Base-by-base conservation (phyloP, 2,113 vertebrate genomes). In the Ahaetulla prasina region DNA sequence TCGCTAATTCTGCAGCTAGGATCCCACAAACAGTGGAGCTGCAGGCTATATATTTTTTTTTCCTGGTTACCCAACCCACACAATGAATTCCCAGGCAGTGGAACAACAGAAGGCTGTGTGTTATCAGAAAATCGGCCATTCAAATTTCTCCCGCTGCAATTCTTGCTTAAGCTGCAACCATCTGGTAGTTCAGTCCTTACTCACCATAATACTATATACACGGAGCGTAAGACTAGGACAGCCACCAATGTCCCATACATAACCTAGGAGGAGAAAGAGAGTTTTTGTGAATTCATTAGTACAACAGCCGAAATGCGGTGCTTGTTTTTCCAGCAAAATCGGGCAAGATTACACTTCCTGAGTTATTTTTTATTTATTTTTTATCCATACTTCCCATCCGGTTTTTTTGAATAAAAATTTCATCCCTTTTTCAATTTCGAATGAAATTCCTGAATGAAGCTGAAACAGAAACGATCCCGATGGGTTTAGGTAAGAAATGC, bases 151-250 rank as follows among this genome's bases (percentile, higher is more conserved):
- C 43, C 35, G 16, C 54, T 50, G 30, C 12, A 8, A 35, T 3
- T 18, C 10, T 25, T 14, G 35, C 43, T 0, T 0, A 68, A 55
- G 89, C 43, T 35, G 50, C 3, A 94, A 93, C 22, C 45, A 8
- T 2, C 20, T 53, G 1, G 55, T 89, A 1, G 3, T 3, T 89
- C 92, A 92, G 0, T 35, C 39, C 91, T 88, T 0, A 97, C 99
- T 98, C 96, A 99, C 99, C 99, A 99, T 91, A 99, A 98, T 80
- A 99, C 99, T 96, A 99, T 99, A 97, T 99, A 99, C 96, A 99
- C 96, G 63, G 99, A 99, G 52, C 99, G 98, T 35, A 99, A 95
- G 89, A 99, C 99, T 88, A 99, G 97, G 93, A 98, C 98, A 89
- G 98, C 98, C 60, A 99, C 99, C 43, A 99, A 97, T 0, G 97